Base-by-base conservation (phyloP, 2,888 invertebrate species). In the Hemistola chrysoprasaria region DNA sequence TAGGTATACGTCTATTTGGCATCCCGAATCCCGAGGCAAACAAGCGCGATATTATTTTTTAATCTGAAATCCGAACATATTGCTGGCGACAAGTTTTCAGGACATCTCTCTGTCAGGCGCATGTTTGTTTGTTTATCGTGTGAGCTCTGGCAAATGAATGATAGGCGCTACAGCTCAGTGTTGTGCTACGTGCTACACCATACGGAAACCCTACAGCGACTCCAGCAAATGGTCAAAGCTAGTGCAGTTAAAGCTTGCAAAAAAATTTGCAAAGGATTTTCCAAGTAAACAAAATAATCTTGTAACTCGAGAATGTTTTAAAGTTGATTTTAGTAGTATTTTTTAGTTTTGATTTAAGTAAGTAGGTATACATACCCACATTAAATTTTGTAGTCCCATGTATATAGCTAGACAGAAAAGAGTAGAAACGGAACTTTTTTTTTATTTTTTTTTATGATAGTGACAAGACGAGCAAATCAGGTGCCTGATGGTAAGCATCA, bases 41-140 rank as follows among this genome's bases (percentile, higher is more conserved):
- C 56, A 59, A 53, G 60, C 56, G 59, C 56, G 64, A 71, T 75
- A 77, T 78, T 73, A 76, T 78, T 79, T 79, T 77, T 76, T 81
- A 82, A 84, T 79, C 82, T 80, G 68, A 56, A 82, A 84, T 79
- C 82, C 81, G 68, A 56, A 68, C 81, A 85, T 84, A 84, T 85
- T 84, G 85, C 84, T 78, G 47, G 70, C 82, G 80, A 62, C 59
- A 65, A 64, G 55, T 68, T 71, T 66, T 66, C 65, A 63, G 70
- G 65, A 51, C 53, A 59, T 61, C 51, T 56, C 59, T 56, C 47
- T 45, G n/a, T 58, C 56, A 57, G 52, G 29, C 51, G 50, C 51
- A 50, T 66, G 62, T 72, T 68, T 76, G 71, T 75, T 71, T 78
- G 70, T 71, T 68, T 65, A 53, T 65, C 61, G 51, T 54, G 58